Conservation (phyloP, 2,113 vertebrate genomes). For the Puma concolor region DNA sequence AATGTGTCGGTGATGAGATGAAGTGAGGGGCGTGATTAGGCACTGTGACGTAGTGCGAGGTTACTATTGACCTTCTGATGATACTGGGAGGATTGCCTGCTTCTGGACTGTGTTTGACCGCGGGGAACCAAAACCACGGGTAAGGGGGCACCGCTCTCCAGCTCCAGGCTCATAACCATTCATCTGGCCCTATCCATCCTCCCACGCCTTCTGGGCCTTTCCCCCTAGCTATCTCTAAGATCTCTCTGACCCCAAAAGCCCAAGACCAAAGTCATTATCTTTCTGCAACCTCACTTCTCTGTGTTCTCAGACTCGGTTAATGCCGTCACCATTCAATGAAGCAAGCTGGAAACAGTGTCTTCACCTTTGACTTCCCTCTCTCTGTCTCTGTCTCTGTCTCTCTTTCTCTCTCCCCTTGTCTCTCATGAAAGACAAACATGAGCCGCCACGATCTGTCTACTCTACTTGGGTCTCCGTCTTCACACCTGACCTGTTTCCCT, state of each 20-base stretch:
- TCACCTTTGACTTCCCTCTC: background rate
- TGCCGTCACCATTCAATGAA: background rate
- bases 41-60: background rate
- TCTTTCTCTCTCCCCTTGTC: background rate
- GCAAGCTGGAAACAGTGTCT: background rate
- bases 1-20: background rate
- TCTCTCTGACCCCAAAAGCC: background rate
- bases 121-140: background rate
- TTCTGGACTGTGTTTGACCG: background rate
- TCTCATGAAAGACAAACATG: background rate
- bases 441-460: too few relatives aligned
- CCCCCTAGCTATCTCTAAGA: background rate
- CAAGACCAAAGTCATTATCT: background rate
- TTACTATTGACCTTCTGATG: background rate
- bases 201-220: background rate
- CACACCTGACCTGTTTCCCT: background rate
- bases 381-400: background rate
- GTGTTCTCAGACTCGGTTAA: background rate
- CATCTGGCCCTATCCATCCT: background rate
- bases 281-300: background rate
- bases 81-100: background rate
- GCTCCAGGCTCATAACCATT: background rate
- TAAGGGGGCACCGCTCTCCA: background rate
- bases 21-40: background rate
- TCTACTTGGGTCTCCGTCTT: accelerated